phyloP scores from a whole-genome alignment of 2,888 invertebrate species.

The Caenorhabditis doughertyi region DNA sequence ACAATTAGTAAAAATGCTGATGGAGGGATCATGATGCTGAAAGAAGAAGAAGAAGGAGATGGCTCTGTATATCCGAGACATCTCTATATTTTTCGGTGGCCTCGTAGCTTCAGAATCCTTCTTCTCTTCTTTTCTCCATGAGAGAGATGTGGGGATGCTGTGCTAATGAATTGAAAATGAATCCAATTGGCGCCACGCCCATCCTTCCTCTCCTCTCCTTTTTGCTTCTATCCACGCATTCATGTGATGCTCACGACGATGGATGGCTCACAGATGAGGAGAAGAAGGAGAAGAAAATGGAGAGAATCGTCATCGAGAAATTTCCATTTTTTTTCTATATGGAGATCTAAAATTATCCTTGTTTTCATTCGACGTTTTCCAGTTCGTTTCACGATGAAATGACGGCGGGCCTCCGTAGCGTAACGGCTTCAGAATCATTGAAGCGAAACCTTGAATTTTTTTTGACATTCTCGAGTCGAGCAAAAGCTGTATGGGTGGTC shows the following conservation, averaged over 20 bases:
- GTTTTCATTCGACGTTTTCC: slow-evolving; percentile 4
- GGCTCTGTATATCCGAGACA: background rate
- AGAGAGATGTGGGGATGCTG: background rate
- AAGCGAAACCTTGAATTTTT: background rate
- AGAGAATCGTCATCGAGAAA: no score
- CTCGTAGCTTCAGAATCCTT: background rate
- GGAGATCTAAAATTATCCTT: slow-evolving; percentile 12
- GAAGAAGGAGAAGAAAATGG: no score
- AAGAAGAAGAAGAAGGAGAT: slow-evolving; percentile 20
- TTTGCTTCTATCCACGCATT: background rate
- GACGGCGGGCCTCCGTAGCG: no score
- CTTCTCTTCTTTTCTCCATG: slow-evolving; percentile 4
- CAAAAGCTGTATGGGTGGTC: background rate
- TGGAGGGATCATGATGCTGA: no score
- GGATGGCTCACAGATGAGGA: slow-evolving; percentile 3
- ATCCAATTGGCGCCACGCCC: slow-evolving; percentile 67
- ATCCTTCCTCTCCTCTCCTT: slow-evolving; percentile 2
- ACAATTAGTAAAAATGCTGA: slow-evolving; percentile 38
- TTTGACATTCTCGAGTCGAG: background rate
- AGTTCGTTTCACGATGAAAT: background rate
- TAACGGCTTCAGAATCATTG: background rate
- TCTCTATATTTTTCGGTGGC: background rate
- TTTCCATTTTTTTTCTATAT: no score
- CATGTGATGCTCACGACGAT: slow-evolving; percentile 18
- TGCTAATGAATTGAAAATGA: slow-evolving; percentile 68